phyloP scores from a whole-genome alignment of 37 sponge, comb jelly and placozoan genomes.

The Petrosia ficiformis region DNA sequence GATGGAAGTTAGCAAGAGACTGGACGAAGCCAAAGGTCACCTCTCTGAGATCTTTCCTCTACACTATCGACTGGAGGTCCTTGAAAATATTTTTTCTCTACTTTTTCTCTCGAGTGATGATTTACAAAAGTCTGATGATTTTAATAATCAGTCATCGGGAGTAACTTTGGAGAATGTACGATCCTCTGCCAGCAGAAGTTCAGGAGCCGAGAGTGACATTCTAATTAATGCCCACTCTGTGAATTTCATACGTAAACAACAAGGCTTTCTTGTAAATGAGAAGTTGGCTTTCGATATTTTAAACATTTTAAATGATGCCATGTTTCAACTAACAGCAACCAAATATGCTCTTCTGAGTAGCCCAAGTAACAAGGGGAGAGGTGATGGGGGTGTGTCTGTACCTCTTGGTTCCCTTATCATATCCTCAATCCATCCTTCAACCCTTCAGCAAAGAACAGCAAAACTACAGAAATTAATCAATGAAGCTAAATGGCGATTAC shows the following conservation, averaged over 20 bases:
- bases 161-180: too few species aligned
- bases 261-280: constrained; percentile 53
- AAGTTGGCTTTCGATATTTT: constrained; percentile 41
- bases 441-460: constrained; percentile 59
- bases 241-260: constrained; percentile 34
- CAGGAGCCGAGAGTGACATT: not conserved
- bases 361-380: too few species aligned
- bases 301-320: constrained; percentile 59
- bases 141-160: not conserved
- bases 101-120: constrained; percentile 78
- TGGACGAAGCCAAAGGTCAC: constrained; percentile 69
- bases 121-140: constrained; percentile 8
- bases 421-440: constrained; percentile 39
- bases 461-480: constrained; percentile 78
- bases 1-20: constrained; percentile 9
- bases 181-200: not conserved
- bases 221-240: constrained; percentile 10
- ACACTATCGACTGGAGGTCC: constrained; percentile 80
- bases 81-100: constrained; percentile 92
- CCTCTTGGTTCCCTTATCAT: constrained; percentile 10
- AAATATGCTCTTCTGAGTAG: constrained; percentile 18
- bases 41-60: constrained; percentile 61
- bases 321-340: constrained; percentile 48
- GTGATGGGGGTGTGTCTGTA: not conserved
- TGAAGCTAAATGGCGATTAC: constrained; percentile 89